These are phyloP conservation scores for Hanleya hanleyi DNA, from an alignment of 2,888 invertebrate genomes.

Conservation along the genomic window DNA sequence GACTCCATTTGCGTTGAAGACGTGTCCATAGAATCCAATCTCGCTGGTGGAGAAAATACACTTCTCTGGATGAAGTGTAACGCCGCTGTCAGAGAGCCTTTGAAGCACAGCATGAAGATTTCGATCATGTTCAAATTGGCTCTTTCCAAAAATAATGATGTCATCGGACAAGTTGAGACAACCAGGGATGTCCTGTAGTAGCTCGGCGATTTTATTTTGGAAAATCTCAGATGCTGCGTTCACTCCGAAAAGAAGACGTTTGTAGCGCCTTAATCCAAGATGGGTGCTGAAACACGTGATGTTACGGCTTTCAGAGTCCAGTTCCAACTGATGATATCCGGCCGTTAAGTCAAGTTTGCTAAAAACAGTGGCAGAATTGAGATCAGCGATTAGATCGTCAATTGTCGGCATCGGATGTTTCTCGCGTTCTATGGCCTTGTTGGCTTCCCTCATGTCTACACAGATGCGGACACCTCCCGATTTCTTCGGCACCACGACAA, in stretches of 20 bases:
- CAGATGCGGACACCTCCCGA: conserved; percentile 41
- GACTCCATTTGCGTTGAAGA: too few species aligned
- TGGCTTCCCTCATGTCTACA: conserved; percentile 48
- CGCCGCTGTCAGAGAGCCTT: too few species aligned
- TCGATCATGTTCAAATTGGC: too few species aligned
- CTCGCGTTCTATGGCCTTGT: conserved; percentile 44
- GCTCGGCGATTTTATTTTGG: conserved; percentile 69
- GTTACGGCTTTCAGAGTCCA: conserved; percentile 45
- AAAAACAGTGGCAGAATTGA: conserved; percentile 44
- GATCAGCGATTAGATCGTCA: conserved; percentile 42
- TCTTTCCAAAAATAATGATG: conserved; percentile 68
- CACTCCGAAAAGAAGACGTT: conserved; percentile 43
- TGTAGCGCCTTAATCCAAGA: conserved; percentile 41
- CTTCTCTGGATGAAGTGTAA: too few species aligned
- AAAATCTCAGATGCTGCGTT: conserved; percentile 73
- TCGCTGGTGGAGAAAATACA: too few species aligned
- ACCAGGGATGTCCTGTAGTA: conserved; percentile 64
- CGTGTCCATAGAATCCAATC: too few species aligned
- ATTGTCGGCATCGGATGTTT: conserved; percentile 42
- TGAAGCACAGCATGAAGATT: too few species aligned
- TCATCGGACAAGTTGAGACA: conserved; percentile 70
- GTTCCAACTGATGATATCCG: conserved; percentile 48
- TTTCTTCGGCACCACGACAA: conserved; percentile 44
- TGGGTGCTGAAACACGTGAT: conserved; percentile 48
- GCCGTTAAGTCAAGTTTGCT: conserved; percentile 42